These are phyloP conservation scores for Champsocephalus esox DNA, from an alignment of 2,797 vertebrate genomes.

Conservation along the genomic window DNA sequence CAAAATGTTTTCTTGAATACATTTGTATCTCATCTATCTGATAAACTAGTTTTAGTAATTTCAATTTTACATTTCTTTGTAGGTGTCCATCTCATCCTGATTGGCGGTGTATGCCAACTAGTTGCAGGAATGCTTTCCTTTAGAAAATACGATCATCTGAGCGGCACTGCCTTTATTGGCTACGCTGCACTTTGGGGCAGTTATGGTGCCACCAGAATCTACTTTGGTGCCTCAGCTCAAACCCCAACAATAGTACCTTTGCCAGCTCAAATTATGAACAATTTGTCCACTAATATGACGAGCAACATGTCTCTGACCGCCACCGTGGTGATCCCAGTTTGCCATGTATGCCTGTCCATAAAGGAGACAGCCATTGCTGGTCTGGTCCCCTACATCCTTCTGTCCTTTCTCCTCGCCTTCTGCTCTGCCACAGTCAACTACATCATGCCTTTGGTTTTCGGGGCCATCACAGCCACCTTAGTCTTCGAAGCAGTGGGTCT, in stretches of 20 bases:
- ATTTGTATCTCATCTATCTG: too few species aligned
- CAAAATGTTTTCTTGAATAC: too few species aligned
- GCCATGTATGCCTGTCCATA: slow-evolving; percentile 40
- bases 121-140: slow-evolving; percentile 90
- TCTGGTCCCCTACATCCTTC: slow-evolving; percentile 88
- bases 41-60: neutral
- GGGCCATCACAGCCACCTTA: slow-evolving; percentile 87
- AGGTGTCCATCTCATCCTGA: slow-evolving; percentile 92
- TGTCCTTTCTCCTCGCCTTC: slow-evolving; percentile 89
- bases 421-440: slow-evolving; percentile 92
- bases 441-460: slow-evolving; percentile 93
- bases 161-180: slow-evolving; percentile 88
- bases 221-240: slow-evolving; percentile 67
- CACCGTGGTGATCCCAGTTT: neutral
- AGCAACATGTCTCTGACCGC: slow-evolving; percentile 43
- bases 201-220: slow-evolving; percentile 88
- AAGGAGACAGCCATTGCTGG: slow-evolving; percentile 86
- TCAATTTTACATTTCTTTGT: slow-evolving; percentile 12
- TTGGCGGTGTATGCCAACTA: slow-evolving; percentile 90
- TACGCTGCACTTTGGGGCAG: slow-evolving; percentile 93
- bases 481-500: slow-evolving; percentile 88
- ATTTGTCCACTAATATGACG: slow-evolving; percentile 24
- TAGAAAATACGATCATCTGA: slow-evolving; percentile 91
- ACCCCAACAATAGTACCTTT: neutral
- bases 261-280: neutral